A percentile compares a stretch with the other conserved stretches of the same genome.
These are phyloP conservation scores for Vanacampus margaritifer DNA, from an alignment of 2,113 vertebrate species.

Conservation along the genomic window DNA sequence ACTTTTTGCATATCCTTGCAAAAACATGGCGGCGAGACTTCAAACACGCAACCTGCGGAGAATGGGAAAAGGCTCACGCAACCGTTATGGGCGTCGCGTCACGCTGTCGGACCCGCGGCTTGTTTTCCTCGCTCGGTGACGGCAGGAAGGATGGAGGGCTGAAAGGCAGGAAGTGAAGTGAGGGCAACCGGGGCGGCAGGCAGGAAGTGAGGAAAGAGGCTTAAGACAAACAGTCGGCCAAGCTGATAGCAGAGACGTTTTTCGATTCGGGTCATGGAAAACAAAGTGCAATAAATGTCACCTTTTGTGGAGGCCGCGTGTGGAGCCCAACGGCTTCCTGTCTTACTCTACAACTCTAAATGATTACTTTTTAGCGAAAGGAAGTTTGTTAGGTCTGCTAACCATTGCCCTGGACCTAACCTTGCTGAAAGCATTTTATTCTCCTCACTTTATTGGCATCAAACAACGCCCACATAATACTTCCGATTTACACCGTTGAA, in stretches of 20 bases:
- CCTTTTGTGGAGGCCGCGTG: too few relatives aligned
- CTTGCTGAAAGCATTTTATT: too few relatives aligned
- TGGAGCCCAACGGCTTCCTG: neutral
- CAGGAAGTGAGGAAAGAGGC: neutral
- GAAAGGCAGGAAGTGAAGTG: slow-evolving; percentile 53
- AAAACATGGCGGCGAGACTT: neutral
- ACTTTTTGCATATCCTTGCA: neutral
- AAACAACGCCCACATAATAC: too few relatives aligned
- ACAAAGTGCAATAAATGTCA: neutral
- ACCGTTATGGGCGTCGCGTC: neutral
- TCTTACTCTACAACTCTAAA: neutral
- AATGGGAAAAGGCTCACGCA: neutral
- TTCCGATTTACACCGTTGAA: too few relatives aligned
- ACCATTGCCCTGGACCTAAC: too few relatives aligned
- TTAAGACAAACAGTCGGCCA: neutral
- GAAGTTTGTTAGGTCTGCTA: neutral
- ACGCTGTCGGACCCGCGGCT: neutral
- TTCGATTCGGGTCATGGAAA: neutral
- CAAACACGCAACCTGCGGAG: neutral
- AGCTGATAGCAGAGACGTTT: neutral
- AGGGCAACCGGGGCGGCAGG: neutral
- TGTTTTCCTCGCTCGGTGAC: slow-evolving; percentile 14
- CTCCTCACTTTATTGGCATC: too few relatives aligned
- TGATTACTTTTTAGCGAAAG: neutral
- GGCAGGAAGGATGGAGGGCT: slow-evolving; percentile 26